Base-by-base conservation (phyloP, 2,113 vertebrate genomes). In the Vulpes vulpes region DNA sequence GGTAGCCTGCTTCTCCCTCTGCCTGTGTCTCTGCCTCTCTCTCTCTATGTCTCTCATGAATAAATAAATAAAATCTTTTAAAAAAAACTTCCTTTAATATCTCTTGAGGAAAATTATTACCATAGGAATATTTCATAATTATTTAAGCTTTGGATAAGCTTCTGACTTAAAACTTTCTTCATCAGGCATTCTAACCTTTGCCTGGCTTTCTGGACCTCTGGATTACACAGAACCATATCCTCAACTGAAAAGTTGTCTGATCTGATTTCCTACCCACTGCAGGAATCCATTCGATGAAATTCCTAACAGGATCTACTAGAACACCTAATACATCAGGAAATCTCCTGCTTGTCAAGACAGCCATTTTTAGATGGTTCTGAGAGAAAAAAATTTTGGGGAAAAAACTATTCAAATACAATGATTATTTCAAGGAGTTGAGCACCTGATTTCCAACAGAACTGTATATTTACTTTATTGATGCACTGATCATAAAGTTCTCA, bases 351-450 rank as follows among this genome's bases (percentile, higher is more conserved):
- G 32, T 76, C 53, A 81, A 76, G 59, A 20, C 38, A 93, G 35
- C 20, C 82, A 30, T 81, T 94, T 95, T 97, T 30, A 76, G 2
- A 76, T 84, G 25, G 51, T 38, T 95, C 27, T 90, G 22, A 83
- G 60, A 83, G 43, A n/a, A 67, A 67, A 90, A 85, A 91, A 74
- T n/a, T 79, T 85, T 3, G 88, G 38, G 8, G 53, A 74, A 87
- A 91, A 91, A 84, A 5, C 62, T 88, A 79, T 60, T 38, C 67
- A 25, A 95, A 65, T 81, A 81, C 65, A 74, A 80, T 20, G 17
- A 97, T 79, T n/a, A 69, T 71, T 76, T 87, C 67, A 86, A 95
- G 25, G 59, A 95, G 51, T 27, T 95, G 22, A 57, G 74, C 16
- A 17, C 38, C 49, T 57, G 84, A 35, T n/a, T 53, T 95, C 32